Conservation (phyloP, 2,888 invertebrate genomes). For the Pharmacophagus antenor region DNA sequence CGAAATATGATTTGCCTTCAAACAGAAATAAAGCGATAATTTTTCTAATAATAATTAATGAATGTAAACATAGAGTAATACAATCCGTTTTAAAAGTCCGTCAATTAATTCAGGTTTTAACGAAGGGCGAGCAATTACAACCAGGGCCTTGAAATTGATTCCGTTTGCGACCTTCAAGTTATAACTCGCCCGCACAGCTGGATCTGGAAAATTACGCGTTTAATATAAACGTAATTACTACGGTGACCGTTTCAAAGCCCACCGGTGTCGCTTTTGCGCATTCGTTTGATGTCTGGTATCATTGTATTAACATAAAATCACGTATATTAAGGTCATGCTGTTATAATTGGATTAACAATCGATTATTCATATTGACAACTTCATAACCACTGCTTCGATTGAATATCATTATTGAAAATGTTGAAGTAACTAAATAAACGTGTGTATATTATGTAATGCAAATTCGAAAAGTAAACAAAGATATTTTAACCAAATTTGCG, state of each 20-base stretch:
- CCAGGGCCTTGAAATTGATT: conserved; percentile 5
- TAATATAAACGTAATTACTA: background rate
- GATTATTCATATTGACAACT: background rate
- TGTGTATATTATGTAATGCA: too few relatives aligned
- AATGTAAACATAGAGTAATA: background rate
- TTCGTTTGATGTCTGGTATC: background rate
- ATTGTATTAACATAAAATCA: conserved; percentile 5
- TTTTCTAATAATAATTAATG: background rate
- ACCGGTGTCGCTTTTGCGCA: background rate
- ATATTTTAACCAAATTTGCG: too few relatives aligned
- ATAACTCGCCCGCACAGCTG: background rate
- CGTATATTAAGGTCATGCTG: background rate
- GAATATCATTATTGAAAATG: too few relatives aligned
- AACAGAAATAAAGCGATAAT: background rate
- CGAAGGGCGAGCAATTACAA: background rate
- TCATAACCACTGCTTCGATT: background rate
- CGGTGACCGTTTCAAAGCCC: background rate
- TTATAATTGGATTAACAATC: background rate
- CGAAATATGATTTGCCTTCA: background rate
- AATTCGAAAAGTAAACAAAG: too few relatives aligned
- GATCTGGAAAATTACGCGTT: conserved; percentile 6
- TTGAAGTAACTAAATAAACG: too few relatives aligned
- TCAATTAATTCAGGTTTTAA: conserved; percentile 1
- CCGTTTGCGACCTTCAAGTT: background rate
- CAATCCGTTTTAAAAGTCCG: background rate